Base-by-base conservation (phyloP, 1,140 invertebrate species). In the Harlomillsia oculata region DNA sequence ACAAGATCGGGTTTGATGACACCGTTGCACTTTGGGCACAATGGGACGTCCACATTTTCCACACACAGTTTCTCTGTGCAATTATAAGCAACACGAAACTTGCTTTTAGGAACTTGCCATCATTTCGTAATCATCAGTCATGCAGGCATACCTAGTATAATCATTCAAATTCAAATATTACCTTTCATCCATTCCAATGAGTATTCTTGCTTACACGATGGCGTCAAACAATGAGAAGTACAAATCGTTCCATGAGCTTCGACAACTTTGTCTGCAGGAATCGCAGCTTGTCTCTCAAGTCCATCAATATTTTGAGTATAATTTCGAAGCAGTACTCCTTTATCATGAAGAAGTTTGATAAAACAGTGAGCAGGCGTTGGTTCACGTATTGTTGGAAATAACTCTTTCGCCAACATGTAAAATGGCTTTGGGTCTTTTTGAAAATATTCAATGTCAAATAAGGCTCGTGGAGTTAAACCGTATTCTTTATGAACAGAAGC, bases 241-340 rank as follows among this genome's bases (percentile, higher is more conserved):
- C 87, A 77, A 70, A 96, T 96, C 16, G 89, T 89, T 5, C 93
- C 93, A 73, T 97, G 92, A 25, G 92, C 91, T 72, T 97, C 92
- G 1, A 96, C 83, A 41, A 96, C 69, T 73, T 88, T 90, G 0
- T 90, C 84, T 14, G 78, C 80, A 2, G 84, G 81, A 50, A 97
- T 72, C n/a, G 88, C 89, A 49, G 91, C 85, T 4, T 87, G 74
- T 66, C 87, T 75, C 72, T 97, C 93, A 46, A 97, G 71, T 0
- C 87, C 91, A 71, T 97, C 94, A 65, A 97, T 93, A 74, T 97
- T 97, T 74, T 73, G 75, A 1, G 89, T 91, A 68, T 89, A 93
- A 72, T 91, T 86, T 26, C 89, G 76, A 13, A 89, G 69, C 0
- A 94, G 69, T 20, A 88, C 60, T 14, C 82, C 83, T 74, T 92